Percentiles rank a stretch among this genome's conserved stretches.
These are phyloP conservation scores for Zapus hudsonius DNA, from an alignment of 2,113 vertebrate species.

Conservation along the genomic window DNA sequence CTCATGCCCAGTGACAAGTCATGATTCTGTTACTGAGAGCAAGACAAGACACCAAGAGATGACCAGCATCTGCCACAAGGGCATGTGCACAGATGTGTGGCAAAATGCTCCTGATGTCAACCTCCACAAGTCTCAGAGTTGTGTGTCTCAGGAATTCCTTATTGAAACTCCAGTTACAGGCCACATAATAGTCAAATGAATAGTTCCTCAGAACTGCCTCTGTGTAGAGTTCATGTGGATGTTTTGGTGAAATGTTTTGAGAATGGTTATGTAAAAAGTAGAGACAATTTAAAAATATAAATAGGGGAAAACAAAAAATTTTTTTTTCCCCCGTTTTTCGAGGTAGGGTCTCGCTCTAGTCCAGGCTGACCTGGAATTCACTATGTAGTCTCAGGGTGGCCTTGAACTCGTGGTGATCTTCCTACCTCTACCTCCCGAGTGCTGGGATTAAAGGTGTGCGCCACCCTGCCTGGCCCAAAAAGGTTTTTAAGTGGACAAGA, in stretches of 20 bases:
- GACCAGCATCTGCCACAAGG: background rate
- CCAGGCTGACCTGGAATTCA: no score
- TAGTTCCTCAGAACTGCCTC: background rate
- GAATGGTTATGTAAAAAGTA: constrained; percentile 10
- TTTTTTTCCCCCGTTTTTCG: no score
- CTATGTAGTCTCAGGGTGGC: no score
- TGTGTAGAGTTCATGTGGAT: background rate
- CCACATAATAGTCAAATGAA: background rate
- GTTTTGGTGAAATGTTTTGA: background rate
- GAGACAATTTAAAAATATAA: background rate
- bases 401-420: no score
- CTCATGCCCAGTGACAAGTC: background rate
- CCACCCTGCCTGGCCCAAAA: no score
- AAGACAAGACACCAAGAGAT: background rate
- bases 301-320: background rate
- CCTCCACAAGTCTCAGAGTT: background rate
- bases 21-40: background rate
- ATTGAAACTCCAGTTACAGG: background rate
- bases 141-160: background rate
- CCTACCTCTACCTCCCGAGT: no score
- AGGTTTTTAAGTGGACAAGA: background rate
- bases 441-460: no score
- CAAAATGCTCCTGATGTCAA: background rate
- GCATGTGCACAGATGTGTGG: no score
- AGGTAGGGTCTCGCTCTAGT: no score